Evolutionary conservation across 1,140 invertebrate genomes (phyloP), one percentile per base, ranked within the genome.

Genomic region (Coelopa frigida): DNA sequence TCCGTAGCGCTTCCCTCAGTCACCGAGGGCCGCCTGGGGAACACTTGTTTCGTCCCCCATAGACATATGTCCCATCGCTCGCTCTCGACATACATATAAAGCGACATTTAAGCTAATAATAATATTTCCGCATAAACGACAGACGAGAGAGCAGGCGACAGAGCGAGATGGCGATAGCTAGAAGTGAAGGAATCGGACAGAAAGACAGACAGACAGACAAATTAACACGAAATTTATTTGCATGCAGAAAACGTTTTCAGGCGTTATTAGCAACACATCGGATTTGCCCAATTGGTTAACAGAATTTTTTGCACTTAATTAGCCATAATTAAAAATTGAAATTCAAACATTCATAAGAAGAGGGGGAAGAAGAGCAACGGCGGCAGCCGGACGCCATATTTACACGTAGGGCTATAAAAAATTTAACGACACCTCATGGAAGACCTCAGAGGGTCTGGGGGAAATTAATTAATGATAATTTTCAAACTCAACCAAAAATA

Each of bases 231-330:
- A 29, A 26, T 3, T 14, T 29, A 42, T 42, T 42, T 42, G 40
- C 32, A 42, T 42, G 40, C 40, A 17, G 21, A 42, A 29, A 29
- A 29, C 24, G 40, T 42, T n/a, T 29, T 11, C 40, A 42, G 23
- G 40, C 40, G 40, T 42, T 42, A 42, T 42, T 42, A 42, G 24
- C 40, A 42, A 29, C 40, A 29, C 40, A 7, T 42, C 32, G 17
- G 40, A 42, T 42, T 42, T 42, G 40, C 15, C 11, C 26, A 42
- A 31, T 27, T 42, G 27, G 40, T 42, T 29, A 29, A 29, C 21
- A 20, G 32, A 23, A 42, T 24, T 40, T 40, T 24, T 6, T 29
- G 5, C 40, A 42, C 23, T 27, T 42, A 42, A 27, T 40, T 40
- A 26, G 22, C 22, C 18, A 11, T 11, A 26, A 27, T 42, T 31